These are phyloP conservation scores for Sander vitreus DNA, from an alignment of 2,113 vertebrate species.

Conservation along the genomic window DNA sequence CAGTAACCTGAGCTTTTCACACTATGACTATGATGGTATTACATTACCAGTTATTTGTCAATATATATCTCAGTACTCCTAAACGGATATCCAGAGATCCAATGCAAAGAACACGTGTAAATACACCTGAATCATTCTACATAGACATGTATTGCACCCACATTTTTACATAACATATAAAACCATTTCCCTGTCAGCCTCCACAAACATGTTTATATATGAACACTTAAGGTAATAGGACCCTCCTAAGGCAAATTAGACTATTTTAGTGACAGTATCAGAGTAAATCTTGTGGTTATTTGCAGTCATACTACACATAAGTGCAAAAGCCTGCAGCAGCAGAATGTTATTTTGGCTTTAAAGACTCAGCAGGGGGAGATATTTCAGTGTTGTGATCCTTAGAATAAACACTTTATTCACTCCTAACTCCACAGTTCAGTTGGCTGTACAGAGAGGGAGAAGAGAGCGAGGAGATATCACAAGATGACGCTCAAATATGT, in stretches of 20 bases:
- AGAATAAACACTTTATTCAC: constrained; percentile 61
- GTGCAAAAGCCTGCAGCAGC: constrained; percentile 37
- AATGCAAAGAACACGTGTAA: neutral
- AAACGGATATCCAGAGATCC: neutral
- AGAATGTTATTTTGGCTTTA: constrained; percentile 48
- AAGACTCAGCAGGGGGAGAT: constrained; percentile 60
- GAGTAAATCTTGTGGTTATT: constrained; percentile 41
- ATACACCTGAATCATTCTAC: neutral
- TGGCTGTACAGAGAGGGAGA: constrained; percentile 28
- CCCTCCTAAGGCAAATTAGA: constrained; percentile 16
- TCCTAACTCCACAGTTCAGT: constrained; percentile 36
- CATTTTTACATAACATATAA: neutral
- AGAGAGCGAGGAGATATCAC: neutral
- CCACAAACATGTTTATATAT: constrained; percentile 22
- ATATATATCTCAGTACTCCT: neutral
- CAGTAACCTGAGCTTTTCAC: neutral
- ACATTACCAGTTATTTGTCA: constrained; percentile 1
- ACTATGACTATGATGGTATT: neutral
- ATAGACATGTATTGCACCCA: neutral
- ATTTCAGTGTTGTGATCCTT: constrained; percentile 51
- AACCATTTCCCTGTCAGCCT: constrained; percentile 35
- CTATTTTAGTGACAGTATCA: neutral
- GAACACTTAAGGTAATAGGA: constrained; percentile 24
- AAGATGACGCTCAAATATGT: constrained; percentile 26
- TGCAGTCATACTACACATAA: constrained; percentile 20